Percentiles rank a stretch among this genome's conserved stretches.
Evolutionary conservation across 2,888 invertebrate genomes (phyloP).

Genomic region (Leptinotarsa juncta): DNA sequence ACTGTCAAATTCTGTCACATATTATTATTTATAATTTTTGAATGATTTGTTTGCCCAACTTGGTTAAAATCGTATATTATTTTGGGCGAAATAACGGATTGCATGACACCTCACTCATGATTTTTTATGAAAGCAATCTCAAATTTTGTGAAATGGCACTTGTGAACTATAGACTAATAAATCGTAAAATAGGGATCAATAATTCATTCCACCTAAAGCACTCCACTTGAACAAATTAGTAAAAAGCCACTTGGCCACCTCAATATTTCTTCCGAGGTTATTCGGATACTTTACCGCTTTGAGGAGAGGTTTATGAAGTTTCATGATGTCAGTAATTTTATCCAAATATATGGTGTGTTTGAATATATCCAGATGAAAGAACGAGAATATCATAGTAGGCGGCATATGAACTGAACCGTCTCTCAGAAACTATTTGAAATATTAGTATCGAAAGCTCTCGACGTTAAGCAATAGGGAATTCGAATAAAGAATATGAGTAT

Average conservation of each 20-base stretch:
- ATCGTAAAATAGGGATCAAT: slow-evolving; percentile 13
- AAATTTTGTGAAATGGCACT: not conserved
- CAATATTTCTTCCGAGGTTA: slow-evolving; percentile 1
- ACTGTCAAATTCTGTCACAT: too few species aligned
- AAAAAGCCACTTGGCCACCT: slow-evolving; percentile 22
- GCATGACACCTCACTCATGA: too few species aligned
- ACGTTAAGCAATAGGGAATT: too few species aligned
- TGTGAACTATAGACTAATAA: slow-evolving; percentile 1
- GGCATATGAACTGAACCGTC: too few species aligned
- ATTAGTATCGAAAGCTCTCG: too few species aligned
- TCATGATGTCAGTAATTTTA: not conserved
- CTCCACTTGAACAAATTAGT: slow-evolving; percentile 22
- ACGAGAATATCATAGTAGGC: too few species aligned
- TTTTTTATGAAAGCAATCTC: not conserved
- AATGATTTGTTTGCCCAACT: too few species aligned
- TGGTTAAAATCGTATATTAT: too few species aligned
- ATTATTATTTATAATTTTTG: too few species aligned
- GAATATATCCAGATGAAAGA: not conserved
- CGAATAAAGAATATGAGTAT: too few species aligned
- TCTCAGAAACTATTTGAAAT: too few species aligned
- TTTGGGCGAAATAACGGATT: too few species aligned
- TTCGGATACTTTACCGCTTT: not conserved
- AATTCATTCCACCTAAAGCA: slow-evolving; percentile 12
- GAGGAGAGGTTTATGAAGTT: slow-evolving; percentile 14
- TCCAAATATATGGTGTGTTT: not conserved